A percentile compares a stretch with the other conserved stretches of the same genome.
Conservation (phyloP, 2,113 vertebrate genomes). For the Dipodomys ordii region DNA sequence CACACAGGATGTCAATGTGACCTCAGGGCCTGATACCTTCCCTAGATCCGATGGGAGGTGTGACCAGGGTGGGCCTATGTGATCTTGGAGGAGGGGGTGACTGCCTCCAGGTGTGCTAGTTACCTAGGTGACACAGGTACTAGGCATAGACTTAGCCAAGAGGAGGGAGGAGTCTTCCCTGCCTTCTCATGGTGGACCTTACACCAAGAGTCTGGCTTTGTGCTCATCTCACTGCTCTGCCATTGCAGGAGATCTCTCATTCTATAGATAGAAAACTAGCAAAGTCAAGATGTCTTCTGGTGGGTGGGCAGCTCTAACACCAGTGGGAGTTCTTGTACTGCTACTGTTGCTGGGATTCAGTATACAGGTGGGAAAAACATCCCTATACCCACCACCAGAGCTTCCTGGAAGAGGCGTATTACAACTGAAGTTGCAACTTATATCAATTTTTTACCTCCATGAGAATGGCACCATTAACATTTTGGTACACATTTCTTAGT, state of each 20-base stretch:
- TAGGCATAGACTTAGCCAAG: too few relatives aligned
- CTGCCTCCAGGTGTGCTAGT: too few relatives aligned
- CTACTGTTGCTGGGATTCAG: neutral
- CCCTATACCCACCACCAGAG: neutral
- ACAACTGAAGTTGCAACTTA: neutral
- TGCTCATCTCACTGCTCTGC: rapidly evolving
- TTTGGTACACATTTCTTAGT: neutral
- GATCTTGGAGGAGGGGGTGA: too few relatives aligned
- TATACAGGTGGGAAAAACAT: neutral
- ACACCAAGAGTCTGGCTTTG: neutral
- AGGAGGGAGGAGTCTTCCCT: too few relatives aligned
- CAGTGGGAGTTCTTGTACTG: too few relatives aligned
- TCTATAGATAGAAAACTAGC: neutral
- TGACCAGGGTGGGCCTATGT: too few relatives aligned
- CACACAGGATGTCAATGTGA: too few relatives aligned
- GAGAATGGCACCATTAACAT: neutral
- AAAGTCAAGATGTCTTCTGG: neutral
- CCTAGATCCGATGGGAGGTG: too few relatives aligned
- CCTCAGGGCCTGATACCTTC: too few relatives aligned
- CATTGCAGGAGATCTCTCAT: neutral
- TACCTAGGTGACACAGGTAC: too few relatives aligned
- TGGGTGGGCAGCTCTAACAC: neutral
- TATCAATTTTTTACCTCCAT: neutral
- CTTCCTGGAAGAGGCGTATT: neutral
- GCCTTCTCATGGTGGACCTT: too few relatives aligned